Conservation (phyloP, 2,113 vertebrate genomes). For the Arenaria interpres region DNA sequence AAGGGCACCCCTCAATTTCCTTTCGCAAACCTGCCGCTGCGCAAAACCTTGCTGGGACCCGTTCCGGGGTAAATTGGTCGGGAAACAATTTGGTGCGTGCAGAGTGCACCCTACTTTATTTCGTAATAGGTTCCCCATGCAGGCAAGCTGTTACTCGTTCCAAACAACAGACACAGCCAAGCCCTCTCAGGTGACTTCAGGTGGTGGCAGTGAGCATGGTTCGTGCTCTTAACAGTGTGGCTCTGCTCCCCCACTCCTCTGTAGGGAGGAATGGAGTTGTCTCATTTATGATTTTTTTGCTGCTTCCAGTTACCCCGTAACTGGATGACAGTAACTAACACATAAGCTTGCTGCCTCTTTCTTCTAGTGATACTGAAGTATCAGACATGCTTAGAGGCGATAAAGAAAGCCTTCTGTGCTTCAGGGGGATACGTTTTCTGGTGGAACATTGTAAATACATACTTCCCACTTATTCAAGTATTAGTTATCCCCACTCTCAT, state of each 20-base stretch:
- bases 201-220: background rate
- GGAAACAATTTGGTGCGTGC: rapidly evolving
- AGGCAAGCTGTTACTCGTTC: background rate
- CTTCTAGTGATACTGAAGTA: background rate
- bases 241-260: background rate
- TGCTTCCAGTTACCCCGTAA: background rate
- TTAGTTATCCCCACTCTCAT: too few species aligned
- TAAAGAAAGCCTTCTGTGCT: background rate
- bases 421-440: background rate
- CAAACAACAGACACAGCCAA: background rate
- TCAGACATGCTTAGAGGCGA: background rate
- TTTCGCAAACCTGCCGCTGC: background rate
- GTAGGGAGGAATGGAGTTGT: background rate
- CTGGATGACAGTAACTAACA: rapidly evolving
- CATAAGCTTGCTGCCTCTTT: background rate
- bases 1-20: background rate
- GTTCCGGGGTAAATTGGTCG: background rate
- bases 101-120: background rate
- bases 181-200: background rate
- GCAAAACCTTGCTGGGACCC: background rate
- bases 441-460: background rate
- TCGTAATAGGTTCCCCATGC: background rate
- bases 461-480: background rate
- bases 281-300: background rate
- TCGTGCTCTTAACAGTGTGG: background rate